Base-by-base conservation (phyloP, 2,797 vertebrate species). In the Leptatherina wallacei region DNA sequence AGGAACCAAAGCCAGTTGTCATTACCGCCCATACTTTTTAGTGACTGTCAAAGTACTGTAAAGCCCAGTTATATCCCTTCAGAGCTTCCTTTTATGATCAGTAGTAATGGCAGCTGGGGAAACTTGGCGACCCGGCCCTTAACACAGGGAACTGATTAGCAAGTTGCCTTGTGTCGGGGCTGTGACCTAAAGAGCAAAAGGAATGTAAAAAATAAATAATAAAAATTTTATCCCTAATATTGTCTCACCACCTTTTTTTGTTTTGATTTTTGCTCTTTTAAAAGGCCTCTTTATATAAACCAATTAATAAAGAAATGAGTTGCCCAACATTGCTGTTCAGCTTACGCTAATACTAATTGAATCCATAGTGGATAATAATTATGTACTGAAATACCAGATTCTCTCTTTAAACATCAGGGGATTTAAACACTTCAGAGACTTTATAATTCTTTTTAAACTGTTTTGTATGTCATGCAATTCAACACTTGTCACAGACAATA, bases 71-170 rank as follows among this genome's bases (percentile, higher is more conserved):
- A 60, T 81, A 78, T 92, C 78, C 84, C 86, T 69, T 61, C 86
- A 80, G 88, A 36, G 69, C 67, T 63, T 67, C 11, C 30, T 65
- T 77, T 87, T 85, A 84, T 91, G 81, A 81, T 71, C 84, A 81
- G 47, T 75, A 82, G 83, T 89, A 91, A 93, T 91, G 92, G 93
- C 91, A 93, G 92, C 92, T 88, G 89, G 81, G 91, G 83, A 85
- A 85, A 87, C 77, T 76, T 77, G 84, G 81, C 54, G 61, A 82
- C 76, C 80, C 81, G 75, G 86, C 90, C 84, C 83, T 93, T 92
- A 91, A 92, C 91, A 89, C 87, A 81, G 81, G 85, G 80, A 92
- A 81, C 92, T 95, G 94, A 95, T 94, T 94, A 94, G 90, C 90
- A 90, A 87, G 85, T 89, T 94, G 90, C 81, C 82, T 91, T 88